Evolutionary conservation across 1,140 invertebrate species (phyloP), one percentile per base, ranked within the genome.

Genomic region (Heliconius melpomene): DNA sequence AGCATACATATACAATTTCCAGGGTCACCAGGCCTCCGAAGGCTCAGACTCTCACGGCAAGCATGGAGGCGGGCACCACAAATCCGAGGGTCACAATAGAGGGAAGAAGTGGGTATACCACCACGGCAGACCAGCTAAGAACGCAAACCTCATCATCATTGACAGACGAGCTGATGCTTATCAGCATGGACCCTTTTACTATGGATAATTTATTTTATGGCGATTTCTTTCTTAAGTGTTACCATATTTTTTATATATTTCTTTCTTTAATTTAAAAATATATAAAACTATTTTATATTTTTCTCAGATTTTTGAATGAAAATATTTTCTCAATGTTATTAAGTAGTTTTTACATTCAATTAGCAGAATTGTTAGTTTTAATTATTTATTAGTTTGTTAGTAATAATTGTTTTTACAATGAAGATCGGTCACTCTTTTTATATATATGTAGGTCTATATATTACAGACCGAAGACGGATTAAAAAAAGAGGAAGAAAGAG

Each of bases 81-180:
- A 95, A 13, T 95, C 96, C 71, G 91, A 90, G 3, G 95, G 89
- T 0, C 89, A 95, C n/a, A 89, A 94, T 1, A 84, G 91, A 7
- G 96, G 95, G 9, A 96, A 96, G 83, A 95, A 96, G 80, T 96
- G 95, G 95, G 85, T 89, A 13, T 95, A 93, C 86, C 94, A 95
- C 60, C 94, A 95, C 75, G 94, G 94, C 0, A 36, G 75, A 18
- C 91, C 93, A 0, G 88, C 90, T 5, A 91, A 90, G 75, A 91
- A 86, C 1, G 88, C 90, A 0, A 87, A 90, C 66, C 80, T 92
- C 18, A 86, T 89, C 20, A 73, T 87, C 20, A 89, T 93, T 2
- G 92, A 93, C 72, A 75, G 90, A 29, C 66, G 91, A 75, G 78
- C 76, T 1, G 88, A 89, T 50, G 79, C 82, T 57, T 85, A 83